phyloP scores from a whole-genome alignment of 1,140 invertebrate species.

The Meloidogyne floridensis region DNA sequence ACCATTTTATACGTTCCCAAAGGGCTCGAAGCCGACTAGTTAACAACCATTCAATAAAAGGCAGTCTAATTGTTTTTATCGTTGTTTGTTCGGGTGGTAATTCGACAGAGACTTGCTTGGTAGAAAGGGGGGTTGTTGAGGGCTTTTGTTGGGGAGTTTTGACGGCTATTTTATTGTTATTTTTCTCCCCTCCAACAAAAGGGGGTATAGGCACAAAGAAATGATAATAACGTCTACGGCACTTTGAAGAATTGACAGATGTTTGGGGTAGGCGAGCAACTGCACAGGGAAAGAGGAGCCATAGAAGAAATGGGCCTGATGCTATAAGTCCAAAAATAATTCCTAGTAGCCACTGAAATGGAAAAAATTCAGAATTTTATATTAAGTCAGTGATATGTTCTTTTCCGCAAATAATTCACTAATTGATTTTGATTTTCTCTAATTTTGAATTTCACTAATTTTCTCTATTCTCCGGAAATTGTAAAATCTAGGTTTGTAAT shows the following conservation, averaged over 20 bases:
- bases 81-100: background rate
- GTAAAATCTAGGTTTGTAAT: too few species aligned
- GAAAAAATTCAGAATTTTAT: too few species aligned
- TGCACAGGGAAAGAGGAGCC: conserved; percentile 15
- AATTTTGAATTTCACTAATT: too few species aligned
- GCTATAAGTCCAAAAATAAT: conserved; percentile 3
- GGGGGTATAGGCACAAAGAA: background rate
- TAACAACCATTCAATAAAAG: background rate
- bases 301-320: background rate
- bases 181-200: background rate
- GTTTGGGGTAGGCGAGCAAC: conserved; percentile 8
- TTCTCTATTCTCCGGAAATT: too few species aligned
- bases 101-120: background rate
- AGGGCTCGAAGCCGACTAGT: background rate
- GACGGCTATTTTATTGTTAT: background rate
- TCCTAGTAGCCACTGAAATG: conserved; percentile 6
- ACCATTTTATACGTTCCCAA: background rate
- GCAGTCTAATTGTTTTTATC: background rate
- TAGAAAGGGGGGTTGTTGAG: too few species aligned
- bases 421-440: too few species aligned
- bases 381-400: too few species aligned
- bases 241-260: background rate
- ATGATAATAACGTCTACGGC: conserved; percentile 14
- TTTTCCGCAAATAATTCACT: too few species aligned
- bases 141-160: background rate